A percentile compares a stretch with the other conserved stretches of the same genome.
Conservation (phyloP, 2,888 invertebrate genomes). For the Sesamia inferens region DNA sequence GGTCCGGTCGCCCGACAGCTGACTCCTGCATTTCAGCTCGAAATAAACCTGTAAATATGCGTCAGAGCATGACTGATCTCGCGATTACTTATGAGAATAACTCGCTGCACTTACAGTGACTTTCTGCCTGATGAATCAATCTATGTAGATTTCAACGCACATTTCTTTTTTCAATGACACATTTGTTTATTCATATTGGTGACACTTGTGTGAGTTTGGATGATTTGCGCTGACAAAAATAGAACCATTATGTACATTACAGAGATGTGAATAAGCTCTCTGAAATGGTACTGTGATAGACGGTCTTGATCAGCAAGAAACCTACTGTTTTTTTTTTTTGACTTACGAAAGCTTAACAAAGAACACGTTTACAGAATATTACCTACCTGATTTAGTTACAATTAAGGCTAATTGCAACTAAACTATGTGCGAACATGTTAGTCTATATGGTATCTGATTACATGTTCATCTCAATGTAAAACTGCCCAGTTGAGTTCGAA, state of each 20-base stretch:
- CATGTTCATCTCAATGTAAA: neutral
- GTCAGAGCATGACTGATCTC: conserved; percentile 75
- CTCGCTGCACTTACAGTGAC: conserved; percentile 64
- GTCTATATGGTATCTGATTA: neutral
- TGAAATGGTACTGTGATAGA: neutral
- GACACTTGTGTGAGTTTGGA: conserved; percentile 28
- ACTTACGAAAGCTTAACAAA: neutral
- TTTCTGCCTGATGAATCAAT: conserved; percentile 71
- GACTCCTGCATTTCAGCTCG: conserved; percentile 73
- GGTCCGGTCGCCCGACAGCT: conserved; percentile 58
- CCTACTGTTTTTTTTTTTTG: too few relatives aligned
- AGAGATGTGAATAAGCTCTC: conserved; percentile 6
- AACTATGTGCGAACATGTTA: neutral
- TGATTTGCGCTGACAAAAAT: conserved; percentile 35
- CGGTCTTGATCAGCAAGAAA: neutral
- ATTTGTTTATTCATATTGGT: conserved; percentile 42
- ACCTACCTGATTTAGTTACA: too few relatives aligned
- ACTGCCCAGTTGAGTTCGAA: neutral
- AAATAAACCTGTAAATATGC: conserved; percentile 75
- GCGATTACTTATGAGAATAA: conserved; percentile 71
- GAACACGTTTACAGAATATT: neutral
- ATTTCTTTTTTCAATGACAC: conserved; percentile 63
- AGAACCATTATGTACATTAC: conserved; percentile 8
- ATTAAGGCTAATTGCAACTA: neutral
- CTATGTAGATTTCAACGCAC: conserved; percentile 46